Evolutionary conservation across 2,888 invertebrate species (phyloP).

Genomic region (Malthinus seriepunctatus): DNA sequence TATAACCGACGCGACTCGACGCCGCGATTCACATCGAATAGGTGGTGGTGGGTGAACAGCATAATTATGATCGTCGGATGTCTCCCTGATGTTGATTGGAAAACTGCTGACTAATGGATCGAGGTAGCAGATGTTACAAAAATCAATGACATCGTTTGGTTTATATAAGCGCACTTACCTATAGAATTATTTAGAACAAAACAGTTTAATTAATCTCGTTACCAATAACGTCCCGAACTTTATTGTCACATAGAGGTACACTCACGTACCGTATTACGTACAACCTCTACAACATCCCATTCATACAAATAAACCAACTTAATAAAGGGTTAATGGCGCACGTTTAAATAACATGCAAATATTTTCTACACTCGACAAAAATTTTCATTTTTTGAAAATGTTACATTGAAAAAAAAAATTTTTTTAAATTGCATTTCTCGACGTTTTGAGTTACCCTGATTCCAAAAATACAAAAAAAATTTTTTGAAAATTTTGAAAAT

Average conservation of each 20-base stretch:
- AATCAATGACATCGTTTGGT: conserved; percentile 21
- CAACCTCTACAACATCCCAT: neutral
- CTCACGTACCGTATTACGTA: too few species aligned
- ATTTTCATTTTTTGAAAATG: too few species aligned
- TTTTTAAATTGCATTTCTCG: too few species aligned
- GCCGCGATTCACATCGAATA: conserved; percentile 9
- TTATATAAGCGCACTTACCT: conserved; percentile 16
- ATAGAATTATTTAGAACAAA: conserved; percentile 29
- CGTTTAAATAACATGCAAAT: too few species aligned
- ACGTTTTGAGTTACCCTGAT: too few species aligned
- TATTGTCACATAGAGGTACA: conserved; percentile 25
- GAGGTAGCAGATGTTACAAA: conserved; percentile 23
- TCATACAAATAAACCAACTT: neutral
- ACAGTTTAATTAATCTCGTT: conserved; percentile 28
- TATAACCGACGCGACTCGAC: conserved; percentile 1
- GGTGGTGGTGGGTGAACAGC: conserved; percentile 12
- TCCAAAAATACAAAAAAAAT: too few species aligned
- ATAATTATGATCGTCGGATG: conserved; percentile 15
- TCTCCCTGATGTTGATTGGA: conserved; percentile 16
- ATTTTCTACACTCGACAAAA: too few species aligned
- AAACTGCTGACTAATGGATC: conserved; percentile 24
- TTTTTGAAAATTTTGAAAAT: too few species aligned
- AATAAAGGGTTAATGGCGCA: neutral
- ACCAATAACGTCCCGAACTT: conserved; percentile 1
- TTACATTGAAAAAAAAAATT: too few species aligned